A percentile compares a stretch with the other conserved stretches of the same genome.
Conservation (phyloP, 1,140 invertebrate species). For the Aphidius ervi region DNA sequence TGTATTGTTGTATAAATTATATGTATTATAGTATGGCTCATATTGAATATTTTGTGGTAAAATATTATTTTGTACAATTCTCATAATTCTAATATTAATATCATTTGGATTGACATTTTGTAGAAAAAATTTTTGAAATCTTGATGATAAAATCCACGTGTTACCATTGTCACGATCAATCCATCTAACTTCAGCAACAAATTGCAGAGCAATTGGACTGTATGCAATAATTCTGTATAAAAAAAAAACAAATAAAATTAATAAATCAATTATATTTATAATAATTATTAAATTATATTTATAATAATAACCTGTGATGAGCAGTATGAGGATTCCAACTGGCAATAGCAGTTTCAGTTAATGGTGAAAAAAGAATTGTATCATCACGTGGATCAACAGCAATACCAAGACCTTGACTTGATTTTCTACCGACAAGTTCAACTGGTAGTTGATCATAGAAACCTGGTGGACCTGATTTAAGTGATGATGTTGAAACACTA, state of each 20-base stretch:
- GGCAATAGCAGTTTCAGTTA: conserved; percentile 73
- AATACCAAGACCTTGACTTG: conserved; percentile 73
- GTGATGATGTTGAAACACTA: conserved; percentile 66
- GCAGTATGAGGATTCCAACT: conserved; percentile 70
- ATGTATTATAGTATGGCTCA: conserved; percentile 18
- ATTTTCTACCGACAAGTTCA: conserved; percentile 71
- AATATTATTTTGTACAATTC: conserved; percentile 40
- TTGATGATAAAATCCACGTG: conserved; percentile 66
- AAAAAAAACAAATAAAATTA: conserved; percentile 26
- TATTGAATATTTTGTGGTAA: conserved; percentile 7
- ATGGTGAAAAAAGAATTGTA: conserved; percentile 68
- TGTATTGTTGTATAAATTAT: conserved; percentile 34
- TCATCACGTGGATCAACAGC: conserved; percentile 65
- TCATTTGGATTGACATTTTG: conserved; percentile 58
- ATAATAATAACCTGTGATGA: conserved; percentile 53
- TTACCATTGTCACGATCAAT: conserved; percentile 61
- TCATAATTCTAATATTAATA: conserved; percentile 62
- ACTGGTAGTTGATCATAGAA: conserved; percentile 69
- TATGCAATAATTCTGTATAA: conserved; percentile 62
- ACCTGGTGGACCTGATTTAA: conserved; percentile 65
- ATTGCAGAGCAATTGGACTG: conserved; percentile 67
- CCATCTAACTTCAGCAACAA: conserved; percentile 67
- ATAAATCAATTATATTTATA: conserved; percentile 13
- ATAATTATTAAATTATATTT: conserved; percentile 7
- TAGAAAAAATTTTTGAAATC: conserved; percentile 75